Evolutionary conservation across 2,797 vertebrate genomes (phyloP), one percentile per base, ranked within the genome.

Genomic region (Chrosomus eos): DNA sequence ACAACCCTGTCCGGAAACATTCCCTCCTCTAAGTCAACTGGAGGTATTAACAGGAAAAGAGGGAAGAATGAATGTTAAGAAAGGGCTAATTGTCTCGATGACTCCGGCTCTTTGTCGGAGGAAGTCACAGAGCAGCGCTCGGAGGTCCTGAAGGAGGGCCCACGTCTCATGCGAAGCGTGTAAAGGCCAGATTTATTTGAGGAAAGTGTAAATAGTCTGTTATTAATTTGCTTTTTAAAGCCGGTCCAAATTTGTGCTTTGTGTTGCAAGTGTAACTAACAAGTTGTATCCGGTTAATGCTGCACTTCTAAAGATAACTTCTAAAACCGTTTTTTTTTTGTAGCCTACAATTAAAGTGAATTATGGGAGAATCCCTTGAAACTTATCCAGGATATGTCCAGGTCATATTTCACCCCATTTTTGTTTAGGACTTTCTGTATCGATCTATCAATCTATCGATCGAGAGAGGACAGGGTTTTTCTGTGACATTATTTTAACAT

Each of bases 41-140:
- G 83, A 83, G 40, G 77, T 83, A 83, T 85, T 84, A 78, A 82
- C 82, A 85, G 85, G 82, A 86, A 88, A 79, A 87, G 80, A 86
- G n/a, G 11, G 53, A 83, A 83, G 85, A 78, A 76, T n/a, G 48
- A 66, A 83, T 51, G 60, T 85, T 76, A 60, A 33, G 43, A 85
- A 64, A 75, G 76, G 68, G 38, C 64, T 51, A 70, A 82, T 86
- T 43, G 64, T 77, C 85, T 64, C 67, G 10, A 11, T 53, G 18
- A 71, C 60, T 72, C 38, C 68, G 33, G 38, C 11, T 71, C 75
- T 58, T 60, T 18, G 70, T 80, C n/a, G 51, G 13, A 40, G 31
- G 36, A 84, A 68, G 82, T 83, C 62, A n/a, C 60, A 55, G 82
- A 83, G 64, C 82, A 38, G 73, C 8, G 36, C n/a, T 81, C 26